Conservation (phyloP, 2,797 vertebrate species). For the Ptychadena robeensis region DNA sequence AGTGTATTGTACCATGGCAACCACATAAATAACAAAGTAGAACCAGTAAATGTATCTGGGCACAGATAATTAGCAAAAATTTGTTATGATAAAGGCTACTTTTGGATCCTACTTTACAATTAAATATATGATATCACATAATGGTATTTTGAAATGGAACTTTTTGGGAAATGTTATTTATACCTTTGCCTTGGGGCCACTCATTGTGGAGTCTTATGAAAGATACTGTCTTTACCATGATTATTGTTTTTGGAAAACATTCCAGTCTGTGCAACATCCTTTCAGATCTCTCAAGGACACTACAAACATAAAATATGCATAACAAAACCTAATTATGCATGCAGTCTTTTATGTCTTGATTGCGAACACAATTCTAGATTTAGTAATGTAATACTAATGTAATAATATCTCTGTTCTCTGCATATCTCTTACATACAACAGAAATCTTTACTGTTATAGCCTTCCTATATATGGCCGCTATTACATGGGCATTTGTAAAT, state of each 20-base stretch:
- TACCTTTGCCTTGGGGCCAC: too few relatives aligned
- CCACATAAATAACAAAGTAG: too few relatives aligned
- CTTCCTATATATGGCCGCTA: constrained; percentile 15
- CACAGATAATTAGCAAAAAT: too few relatives aligned
- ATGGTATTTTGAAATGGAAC: too few relatives aligned
- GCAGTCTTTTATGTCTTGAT: constrained; percentile 10
- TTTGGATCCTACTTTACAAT: too few relatives aligned
- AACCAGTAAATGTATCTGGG: too few relatives aligned
- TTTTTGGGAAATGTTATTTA: too few relatives aligned
- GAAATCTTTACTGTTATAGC: constrained; percentile 7
- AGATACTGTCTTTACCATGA: neutral
- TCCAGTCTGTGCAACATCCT: constrained; percentile 1
- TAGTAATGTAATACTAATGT: constrained; percentile 21
- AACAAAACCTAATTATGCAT: constrained; percentile 43
- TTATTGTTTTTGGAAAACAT: neutral
- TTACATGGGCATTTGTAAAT: constrained; percentile 9
- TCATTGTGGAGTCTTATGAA: neutral
- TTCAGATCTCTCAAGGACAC: constrained; percentile 35
- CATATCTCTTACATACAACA: neutral
- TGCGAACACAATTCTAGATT: constrained; percentile 9
- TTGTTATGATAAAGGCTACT: too few relatives aligned
- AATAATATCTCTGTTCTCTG: neutral
- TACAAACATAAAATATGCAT: constrained; percentile 48
- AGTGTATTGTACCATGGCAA: too few relatives aligned
- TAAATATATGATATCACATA: too few relatives aligned